These are phyloP conservation scores for Pheosia gnoma DNA, from an alignment of 2,888 invertebrate species.

Conservation along the genomic window DNA sequence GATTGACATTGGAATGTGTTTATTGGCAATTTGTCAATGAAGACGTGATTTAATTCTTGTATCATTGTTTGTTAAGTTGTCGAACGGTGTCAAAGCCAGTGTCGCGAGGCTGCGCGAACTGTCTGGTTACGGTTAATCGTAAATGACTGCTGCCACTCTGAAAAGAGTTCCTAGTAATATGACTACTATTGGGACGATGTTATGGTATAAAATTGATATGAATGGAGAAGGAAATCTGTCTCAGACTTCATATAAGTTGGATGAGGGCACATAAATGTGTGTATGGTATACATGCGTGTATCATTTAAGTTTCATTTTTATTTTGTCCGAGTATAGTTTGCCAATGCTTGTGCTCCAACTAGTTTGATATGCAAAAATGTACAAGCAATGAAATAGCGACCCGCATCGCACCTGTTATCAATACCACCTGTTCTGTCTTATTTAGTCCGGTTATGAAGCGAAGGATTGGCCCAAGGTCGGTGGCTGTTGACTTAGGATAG, in stretches of 20 bases:
- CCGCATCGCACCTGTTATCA: conserved; percentile 9
- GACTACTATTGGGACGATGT: background rate
- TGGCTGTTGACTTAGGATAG: conserved; percentile 8
- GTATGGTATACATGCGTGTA: background rate
- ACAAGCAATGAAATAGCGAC: background rate
- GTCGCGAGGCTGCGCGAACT: too few relatives aligned
- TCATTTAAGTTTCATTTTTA: background rate
- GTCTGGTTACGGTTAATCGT: too few relatives aligned
- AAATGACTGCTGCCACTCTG: background rate
- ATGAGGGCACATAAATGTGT: too few relatives aligned
- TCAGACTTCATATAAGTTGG: too few relatives aligned
- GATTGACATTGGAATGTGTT: background rate
- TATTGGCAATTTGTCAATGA: background rate
- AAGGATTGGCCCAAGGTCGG: conserved; percentile 8
- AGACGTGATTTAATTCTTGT: background rate
- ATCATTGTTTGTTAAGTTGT: background rate
- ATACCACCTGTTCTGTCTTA: conserved; percentile 4
- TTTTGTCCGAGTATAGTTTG: background rate
- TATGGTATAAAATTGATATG: too few relatives aligned
- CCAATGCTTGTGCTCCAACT: background rate
- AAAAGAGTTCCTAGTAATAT: background rate
- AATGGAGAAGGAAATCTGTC: too few relatives aligned
- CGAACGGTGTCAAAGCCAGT: background rate
- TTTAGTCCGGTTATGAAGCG: conserved; percentile 11
- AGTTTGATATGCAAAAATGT: conserved; percentile 1